phyloP scores from a whole-genome alignment of 2,888 invertebrate species.

The Elysia crispata region DNA sequence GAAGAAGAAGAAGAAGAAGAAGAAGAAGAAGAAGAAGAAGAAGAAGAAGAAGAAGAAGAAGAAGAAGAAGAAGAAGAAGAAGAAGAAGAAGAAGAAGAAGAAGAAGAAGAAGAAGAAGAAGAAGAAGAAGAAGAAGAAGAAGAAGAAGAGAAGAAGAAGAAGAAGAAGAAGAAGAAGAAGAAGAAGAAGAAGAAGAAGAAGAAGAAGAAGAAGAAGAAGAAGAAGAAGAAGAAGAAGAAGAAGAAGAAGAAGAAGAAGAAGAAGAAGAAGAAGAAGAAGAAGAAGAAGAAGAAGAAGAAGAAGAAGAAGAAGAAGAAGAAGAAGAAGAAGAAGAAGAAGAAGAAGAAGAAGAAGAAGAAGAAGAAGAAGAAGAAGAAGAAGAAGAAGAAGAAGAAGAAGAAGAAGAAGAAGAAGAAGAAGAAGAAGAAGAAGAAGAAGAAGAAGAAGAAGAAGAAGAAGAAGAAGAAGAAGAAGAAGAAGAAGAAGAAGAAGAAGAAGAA shows the following conservation, averaged over 20 bases:
- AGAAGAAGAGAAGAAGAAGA: too few species aligned
- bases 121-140: too few species aligned
- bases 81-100: too few species aligned
- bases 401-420: slow-evolving; percentile 9
- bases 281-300: background rate
- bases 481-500: slow-evolving; percentile 20
- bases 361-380: background rate
- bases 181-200: too few species aligned
- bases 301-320: slow-evolving; percentile 4
- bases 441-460: background rate
- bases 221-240: background rate
- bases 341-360: background rate
- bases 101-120: too few species aligned
- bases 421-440: slow-evolving; percentile 9
- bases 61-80: too few species aligned
- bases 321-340: background rate
- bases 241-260: background rate
- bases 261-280: background rate
- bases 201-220: too few species aligned
- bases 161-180: too few species aligned
- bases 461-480: slow-evolving; percentile 20
- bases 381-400: background rate
- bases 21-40: too few species aligned
- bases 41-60: too few species aligned
- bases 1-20: too few species aligned